Evolutionary conservation across 2,113 vertebrate genomes (phyloP), one percentile per base, ranked within the genome.

Genomic region (Tragulus kanchil): DNA sequence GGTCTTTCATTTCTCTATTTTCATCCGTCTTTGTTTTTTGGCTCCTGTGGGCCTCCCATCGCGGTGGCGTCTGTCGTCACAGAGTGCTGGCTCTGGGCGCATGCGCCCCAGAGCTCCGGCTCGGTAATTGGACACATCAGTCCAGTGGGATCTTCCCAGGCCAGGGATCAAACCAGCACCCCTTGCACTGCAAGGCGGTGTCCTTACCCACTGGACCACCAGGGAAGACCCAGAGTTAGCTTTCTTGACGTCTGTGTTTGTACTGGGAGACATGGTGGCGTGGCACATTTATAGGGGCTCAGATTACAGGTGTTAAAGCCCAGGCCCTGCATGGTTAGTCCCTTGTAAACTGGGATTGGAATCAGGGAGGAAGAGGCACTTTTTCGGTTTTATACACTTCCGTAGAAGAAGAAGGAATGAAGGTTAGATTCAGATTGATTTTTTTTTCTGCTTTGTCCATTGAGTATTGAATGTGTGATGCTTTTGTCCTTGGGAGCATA

Each of bases 371-470:
- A 54, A 84, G 42, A 36, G 7, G 50, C 6, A 78, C 10, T 31
- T 83, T 71, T 62, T 71, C 45, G 85, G 4, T 90, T 87, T 85
- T 81, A 58, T 90, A 69, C 0, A 84, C 13, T 48, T 95, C 6
- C n/a, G 45, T 64, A 89, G 87, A 77, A 77, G 17, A 82, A 59
- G 6, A 78, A 71, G 26, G 11, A 90, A 77, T 92, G 11, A 84
- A 84, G 13, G 16, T 64, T 16, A 54, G 75, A 42, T 42, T 91
- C 52, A 50, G 52, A 61, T 28, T 50, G 25, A 62, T 45, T 83
- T 85, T 89, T 89, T 15, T 97, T 83, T 93, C 31, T 85, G 28
- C 16, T 71, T 90, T 71, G 19, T 23, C 14, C 19, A 59, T 56
- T 31, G n/a, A 17, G 36, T 67, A 87, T 50, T 62, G 59, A 85